Evolutionary conservation across 2,797 vertebrate genomes (phyloP), one percentile per base, ranked within the genome.

Genomic region (Chiroxiphia lanceolata): DNA sequence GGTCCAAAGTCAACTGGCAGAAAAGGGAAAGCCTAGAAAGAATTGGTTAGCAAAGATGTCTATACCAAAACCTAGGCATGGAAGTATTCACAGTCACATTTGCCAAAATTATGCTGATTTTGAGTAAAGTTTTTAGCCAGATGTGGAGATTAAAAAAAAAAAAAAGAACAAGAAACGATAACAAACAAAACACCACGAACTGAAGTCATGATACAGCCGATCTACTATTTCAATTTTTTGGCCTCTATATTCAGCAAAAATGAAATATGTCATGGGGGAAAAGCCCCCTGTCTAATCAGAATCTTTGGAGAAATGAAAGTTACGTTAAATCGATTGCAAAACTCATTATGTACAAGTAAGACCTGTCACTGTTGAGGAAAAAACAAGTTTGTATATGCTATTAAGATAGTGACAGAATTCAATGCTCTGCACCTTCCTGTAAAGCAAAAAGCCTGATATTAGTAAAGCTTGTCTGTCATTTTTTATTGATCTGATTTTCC

Each of bases 401-500:
- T 61, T 82, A 72, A 72, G 69, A 34, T 27, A 75, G 6, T 40
- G 71, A 68, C 23, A 87, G 56, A 26, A 82, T 61, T 57, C 53
- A 78, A 40, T 61, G 20, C 21, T 83, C 5, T 65, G n/a, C 15
- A 42, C 18, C 10, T 80, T 94, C 38, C 19, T 60, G n/a, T 71
- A 84, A 78, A 59, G 29, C 31, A 79, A 34, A 94, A 13, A 15
- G 53, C 18, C 31, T 83, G 15, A 11, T 91, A 57, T n/a, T 63
- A 74, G 9, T 61, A 59, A 84, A 72, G 27, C 27, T 78, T 59
- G 5, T 48, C 65, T 86, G 26, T 19, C 12, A 22, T 65, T 84
- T 87, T 94, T 53, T 77, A 22, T 76, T 85, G 16, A 45, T 71
- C 31, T 56, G 29, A 50, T 33, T 91, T 90, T 47, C 45, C 26